These are phyloP conservation scores for Cololabis saira DNA, from an alignment of 2,113 vertebrate genomes.

Conservation along the genomic window DNA sequence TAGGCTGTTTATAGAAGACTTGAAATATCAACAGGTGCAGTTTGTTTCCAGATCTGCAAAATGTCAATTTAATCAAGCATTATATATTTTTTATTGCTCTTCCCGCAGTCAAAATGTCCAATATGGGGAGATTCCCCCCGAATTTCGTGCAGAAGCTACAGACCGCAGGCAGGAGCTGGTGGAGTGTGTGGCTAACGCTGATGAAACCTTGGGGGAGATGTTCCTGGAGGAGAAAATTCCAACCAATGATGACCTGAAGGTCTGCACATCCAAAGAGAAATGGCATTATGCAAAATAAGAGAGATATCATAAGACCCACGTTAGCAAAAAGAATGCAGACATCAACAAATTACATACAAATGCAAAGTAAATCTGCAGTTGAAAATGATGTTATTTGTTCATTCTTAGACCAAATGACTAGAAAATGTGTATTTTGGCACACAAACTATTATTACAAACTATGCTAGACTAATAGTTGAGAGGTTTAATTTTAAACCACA, in stretches of 20 bases:
- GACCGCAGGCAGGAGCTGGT: slow-evolving; percentile 91
- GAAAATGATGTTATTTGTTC: no score
- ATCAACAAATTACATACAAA: no score
- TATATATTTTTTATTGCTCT: slow-evolving; percentile 1
- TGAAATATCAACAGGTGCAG: not conserved
- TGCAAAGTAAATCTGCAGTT: no score
- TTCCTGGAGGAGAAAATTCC: slow-evolving; percentile 94
- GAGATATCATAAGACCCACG: not conserved
- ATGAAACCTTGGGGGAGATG: slow-evolving; percentile 92
- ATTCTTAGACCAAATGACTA: no score
- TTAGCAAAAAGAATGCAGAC: no score
- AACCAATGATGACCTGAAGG: slow-evolving; percentile 88
- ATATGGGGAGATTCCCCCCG: slow-evolving; percentile 87
- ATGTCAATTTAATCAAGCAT: not conserved
- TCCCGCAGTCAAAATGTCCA: slow-evolving; percentile 83
- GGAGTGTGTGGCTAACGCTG: slow-evolving; percentile 92
- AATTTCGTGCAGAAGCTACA: slow-evolving; percentile 82
- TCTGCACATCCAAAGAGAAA: slow-evolving; percentile 43
- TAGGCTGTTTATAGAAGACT: not conserved
- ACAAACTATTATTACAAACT: no score
- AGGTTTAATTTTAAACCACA: no score
- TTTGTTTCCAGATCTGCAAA: not conserved
- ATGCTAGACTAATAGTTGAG: no score
- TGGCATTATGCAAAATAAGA: not conserved
- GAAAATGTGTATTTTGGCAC: no score